Conservation (phyloP, 2,113 vertebrate species). For the Serilophus lunatus region DNA sequence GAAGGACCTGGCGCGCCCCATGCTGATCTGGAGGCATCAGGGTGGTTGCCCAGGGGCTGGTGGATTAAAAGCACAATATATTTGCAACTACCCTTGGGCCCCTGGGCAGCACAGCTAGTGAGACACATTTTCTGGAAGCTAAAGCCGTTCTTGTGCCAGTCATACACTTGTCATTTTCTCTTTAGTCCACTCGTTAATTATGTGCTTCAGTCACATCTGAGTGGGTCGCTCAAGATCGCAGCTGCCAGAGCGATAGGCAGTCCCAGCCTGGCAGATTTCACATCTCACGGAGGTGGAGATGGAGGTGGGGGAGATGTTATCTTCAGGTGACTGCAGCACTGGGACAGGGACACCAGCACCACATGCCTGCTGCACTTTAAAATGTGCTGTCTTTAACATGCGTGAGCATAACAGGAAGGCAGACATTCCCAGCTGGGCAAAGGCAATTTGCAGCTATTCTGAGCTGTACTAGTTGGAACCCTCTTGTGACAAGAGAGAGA, state of each 20-base stretch:
- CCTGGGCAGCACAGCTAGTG: not conserved
- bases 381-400: not conserved
- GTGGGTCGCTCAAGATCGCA: rapidly evolving
- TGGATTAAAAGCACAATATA: not conserved
- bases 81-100: not conserved
- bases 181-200: not conserved
- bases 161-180: not conserved
- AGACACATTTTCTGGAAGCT: not conserved
- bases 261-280: not conserved
- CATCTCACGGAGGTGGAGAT: not conserved
- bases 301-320: not conserved
- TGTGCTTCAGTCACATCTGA: not conserved
- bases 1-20: not conserved
- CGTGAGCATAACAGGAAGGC: not conserved
- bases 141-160: not conserved
- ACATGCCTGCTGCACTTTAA: rapidly evolving
- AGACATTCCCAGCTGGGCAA: not conserved
- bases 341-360: not conserved
- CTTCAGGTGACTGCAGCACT: not conserved
- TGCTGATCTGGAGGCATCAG: not conserved
- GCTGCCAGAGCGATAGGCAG: rapidly evolving
- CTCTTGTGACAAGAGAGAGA: not conserved
- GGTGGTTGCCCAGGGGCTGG: not conserved
- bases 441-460: constrained; percentile 4
- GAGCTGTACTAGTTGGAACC: not conserved